Conservation (phyloP, 2,113 vertebrate species). For the Epinephelus lanceolatus region DNA sequence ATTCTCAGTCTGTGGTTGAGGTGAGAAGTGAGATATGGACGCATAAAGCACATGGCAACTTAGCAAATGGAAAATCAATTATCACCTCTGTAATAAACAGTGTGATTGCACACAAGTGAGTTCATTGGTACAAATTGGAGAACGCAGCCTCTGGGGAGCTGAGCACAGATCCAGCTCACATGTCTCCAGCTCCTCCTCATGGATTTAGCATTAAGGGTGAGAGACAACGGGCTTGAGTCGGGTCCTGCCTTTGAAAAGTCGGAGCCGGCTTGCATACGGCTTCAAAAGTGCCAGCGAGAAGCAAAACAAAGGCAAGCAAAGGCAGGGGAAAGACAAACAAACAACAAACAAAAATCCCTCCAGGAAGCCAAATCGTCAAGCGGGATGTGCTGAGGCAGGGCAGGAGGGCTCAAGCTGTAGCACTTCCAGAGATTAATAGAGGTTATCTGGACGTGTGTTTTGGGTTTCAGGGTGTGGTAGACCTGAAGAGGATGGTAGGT, state of each 20-base stretch:
- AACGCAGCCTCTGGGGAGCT: slow-evolving; percentile 6
- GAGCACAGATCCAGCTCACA: slow-evolving; percentile 11
- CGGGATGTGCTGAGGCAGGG: slow-evolving; percentile 33
- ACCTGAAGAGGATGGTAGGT: slow-evolving; percentile 62
- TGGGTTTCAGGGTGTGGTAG: slow-evolving; percentile 58
- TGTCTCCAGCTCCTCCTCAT: slow-evolving; percentile 6
- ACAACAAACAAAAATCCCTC: slow-evolving; percentile 50
- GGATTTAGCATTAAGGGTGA: slow-evolving; percentile 16
- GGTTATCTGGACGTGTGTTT: slow-evolving; percentile 59
- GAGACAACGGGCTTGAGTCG: slow-evolving; percentile 7
- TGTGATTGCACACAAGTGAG: slow-evolving; percentile 19
- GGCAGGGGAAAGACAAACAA: slow-evolving; percentile 48
- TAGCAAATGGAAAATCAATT: slow-evolving; percentile 56
- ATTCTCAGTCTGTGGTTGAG: slow-evolving; percentile 3
- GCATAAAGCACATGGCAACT: slow-evolving; percentile 1
- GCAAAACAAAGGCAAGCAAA: slow-evolving; percentile 49
- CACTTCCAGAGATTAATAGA: slow-evolving; percentile 68
- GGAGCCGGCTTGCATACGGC: slow-evolving; percentile 26
- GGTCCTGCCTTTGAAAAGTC: slow-evolving; percentile 28
- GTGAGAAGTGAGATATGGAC: slow-evolving; percentile 34
- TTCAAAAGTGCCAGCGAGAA: slow-evolving; percentile 53
- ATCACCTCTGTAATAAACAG: slow-evolving; percentile 42
- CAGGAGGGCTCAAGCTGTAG: slow-evolving; percentile 39
- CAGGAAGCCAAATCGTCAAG: slow-evolving; percentile 33
- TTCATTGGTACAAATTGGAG: slow-evolving; percentile 26